A percentile compares a stretch with the other conserved stretches of the same genome.
Evolutionary conservation across 2,113 vertebrate species (phyloP).

Genomic region (Shinisaurus crocodilurus): DNA sequence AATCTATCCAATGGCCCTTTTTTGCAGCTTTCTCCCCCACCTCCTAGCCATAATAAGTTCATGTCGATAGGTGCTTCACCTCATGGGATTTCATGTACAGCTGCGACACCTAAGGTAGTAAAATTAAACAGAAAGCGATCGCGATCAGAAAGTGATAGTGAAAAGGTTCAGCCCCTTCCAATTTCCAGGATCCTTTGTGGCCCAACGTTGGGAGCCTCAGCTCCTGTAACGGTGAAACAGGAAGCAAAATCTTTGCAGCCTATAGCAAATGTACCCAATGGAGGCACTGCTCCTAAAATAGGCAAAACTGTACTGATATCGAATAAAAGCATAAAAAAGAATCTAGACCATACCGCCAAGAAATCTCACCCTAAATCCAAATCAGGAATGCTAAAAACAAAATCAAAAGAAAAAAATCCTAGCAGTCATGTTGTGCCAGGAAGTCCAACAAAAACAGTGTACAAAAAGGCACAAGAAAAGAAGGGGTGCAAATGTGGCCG

Average conservation of each 20-base stretch:
- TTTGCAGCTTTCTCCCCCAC: conserved; percentile 83
- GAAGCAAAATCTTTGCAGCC: conserved; percentile 85
- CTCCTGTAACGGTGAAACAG: conserved; percentile 83
- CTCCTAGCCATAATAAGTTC: conserved; percentile 83
- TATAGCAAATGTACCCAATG: conserved; percentile 87
- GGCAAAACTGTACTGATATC: conserved; percentile 88
- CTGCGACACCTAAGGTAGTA: conserved; percentile 83
- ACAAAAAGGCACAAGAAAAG: conserved; percentile 97
- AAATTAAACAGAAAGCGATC: conserved; percentile 94
- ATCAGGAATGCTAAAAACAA: conserved; percentile 89
- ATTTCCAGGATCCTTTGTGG: conserved; percentile 94
- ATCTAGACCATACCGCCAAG: conserved; percentile 88
- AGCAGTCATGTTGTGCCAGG: conserved; percentile 88
- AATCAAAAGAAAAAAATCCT: conserved; percentile 89
- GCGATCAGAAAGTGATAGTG: conserved; percentile 94
- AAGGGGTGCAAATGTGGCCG: conserved; percentile 98
- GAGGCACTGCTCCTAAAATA: conserved; percentile 87
- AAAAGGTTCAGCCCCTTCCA: conserved; percentile 93
- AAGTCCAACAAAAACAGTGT: conserved; percentile 90
- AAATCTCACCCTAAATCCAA: conserved; percentile 93
- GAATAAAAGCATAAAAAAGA: conserved; percentile 91
- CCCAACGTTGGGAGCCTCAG: conserved; percentile 82
- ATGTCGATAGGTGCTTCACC: conserved; percentile 79
- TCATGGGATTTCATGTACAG: conserved; percentile 82
- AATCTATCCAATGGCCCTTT: conserved; percentile 86